A percentile compares a stretch with the other conserved stretches of the same genome.
These are phyloP conservation scores for Urocynchramus pylzowi DNA, from an alignment of 2,113 vertebrate species.

Conservation along the genomic window DNA sequence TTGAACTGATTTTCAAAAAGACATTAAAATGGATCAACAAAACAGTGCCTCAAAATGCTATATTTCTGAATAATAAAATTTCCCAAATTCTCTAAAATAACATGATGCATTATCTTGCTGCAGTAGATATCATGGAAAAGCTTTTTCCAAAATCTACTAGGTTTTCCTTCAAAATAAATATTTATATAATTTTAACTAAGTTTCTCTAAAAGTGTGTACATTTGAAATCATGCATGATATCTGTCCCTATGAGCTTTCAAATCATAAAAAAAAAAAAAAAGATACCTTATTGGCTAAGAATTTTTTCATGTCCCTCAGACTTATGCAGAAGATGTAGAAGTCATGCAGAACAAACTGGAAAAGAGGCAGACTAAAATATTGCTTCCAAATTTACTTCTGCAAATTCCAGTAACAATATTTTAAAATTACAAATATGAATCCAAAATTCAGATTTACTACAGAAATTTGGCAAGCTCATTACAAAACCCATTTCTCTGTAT, in stretches of 20 bases:
- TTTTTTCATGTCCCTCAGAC: neutral
- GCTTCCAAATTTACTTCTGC: neutral
- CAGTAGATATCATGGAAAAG: neutral
- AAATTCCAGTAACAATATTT: neutral
- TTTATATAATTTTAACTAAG: neutral
- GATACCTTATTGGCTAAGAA: neutral
- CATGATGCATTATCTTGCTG: neutral
- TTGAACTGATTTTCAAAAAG: neutral
- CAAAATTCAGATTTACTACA: neutral
- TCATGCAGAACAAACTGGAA: neutral
- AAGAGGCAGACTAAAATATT: neutral
- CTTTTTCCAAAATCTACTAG: neutral
- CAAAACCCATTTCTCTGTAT: neutral
- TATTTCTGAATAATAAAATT: neutral
- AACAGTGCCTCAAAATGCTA: neutral
- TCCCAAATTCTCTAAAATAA: neutral
- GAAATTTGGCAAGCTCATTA: neutral
- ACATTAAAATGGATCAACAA: neutral
- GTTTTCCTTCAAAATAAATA: neutral
- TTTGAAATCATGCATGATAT: neutral
- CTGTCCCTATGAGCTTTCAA: neutral
- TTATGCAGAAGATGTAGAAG: neutral
- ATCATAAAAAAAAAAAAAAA: neutral
- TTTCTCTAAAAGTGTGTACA: neutral
- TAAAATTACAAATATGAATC: neutral